These are phyloP conservation scores for Aphidius gifuensis DNA, from an alignment of 1,140 invertebrate genomes.

Conservation along the genomic window DNA sequence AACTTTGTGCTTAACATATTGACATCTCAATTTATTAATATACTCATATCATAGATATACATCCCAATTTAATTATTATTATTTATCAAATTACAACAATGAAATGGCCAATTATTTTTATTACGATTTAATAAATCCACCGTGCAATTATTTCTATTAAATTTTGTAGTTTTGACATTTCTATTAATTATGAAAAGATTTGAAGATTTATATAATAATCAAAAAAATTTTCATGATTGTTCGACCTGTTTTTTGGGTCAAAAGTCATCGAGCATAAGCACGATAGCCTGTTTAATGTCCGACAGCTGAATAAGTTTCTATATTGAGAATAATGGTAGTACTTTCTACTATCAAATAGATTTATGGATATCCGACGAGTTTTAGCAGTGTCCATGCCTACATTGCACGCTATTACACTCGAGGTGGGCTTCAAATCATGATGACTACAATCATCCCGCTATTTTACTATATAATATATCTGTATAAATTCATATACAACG, in stretches of 20 bases:
- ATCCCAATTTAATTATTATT: too few species aligned
- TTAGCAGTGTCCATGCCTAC: not conserved
- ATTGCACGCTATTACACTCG: not conserved
- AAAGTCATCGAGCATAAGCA: slow-evolving; percentile 1
- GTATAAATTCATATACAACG: too few species aligned
- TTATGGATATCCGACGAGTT: slow-evolving; percentile 46
- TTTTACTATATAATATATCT: too few species aligned
- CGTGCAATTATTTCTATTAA: too few species aligned
- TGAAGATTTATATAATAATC: not conserved
- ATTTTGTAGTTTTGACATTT: too few species aligned
- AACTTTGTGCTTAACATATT: slow-evolving; percentile 13
- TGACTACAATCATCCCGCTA: too few species aligned
- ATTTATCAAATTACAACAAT: too few species aligned
- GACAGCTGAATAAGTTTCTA: slow-evolving; percentile 29
- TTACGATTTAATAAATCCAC: too few species aligned
- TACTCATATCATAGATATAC: too few species aligned
- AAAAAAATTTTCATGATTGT: not conserved
- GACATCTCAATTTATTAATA: slow-evolving; percentile 18
- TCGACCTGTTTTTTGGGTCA: not conserved
- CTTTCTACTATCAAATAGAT: slow-evolving; percentile 54
- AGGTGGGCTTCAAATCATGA: slow-evolving; percentile 1
- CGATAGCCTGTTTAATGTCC: slow-evolving; percentile 5
- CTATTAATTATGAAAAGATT: too few species aligned
- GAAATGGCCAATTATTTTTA: too few species aligned
- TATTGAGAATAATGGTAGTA: slow-evolving; percentile 48